These are phyloP conservation scores for Zaprionus lachaisei DNA, from an alignment of 1,140 invertebrate genomes.

Conservation along the genomic window DNA sequence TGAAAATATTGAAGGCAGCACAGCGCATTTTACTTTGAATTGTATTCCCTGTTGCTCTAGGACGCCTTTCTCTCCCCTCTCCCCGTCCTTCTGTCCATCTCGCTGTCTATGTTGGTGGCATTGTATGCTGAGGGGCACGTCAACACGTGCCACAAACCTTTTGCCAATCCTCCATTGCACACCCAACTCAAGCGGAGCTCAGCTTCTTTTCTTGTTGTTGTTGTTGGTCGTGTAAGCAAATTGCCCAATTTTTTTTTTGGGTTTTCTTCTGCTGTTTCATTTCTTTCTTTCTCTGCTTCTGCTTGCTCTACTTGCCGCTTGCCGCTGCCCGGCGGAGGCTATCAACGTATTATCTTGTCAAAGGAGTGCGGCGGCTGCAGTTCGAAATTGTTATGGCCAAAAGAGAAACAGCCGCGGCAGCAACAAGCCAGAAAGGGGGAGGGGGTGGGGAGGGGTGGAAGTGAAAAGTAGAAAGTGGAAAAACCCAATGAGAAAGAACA, in stretches of 20 bases:
- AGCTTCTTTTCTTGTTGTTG: constrained; percentile 43
- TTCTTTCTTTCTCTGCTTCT: constrained; percentile 17
- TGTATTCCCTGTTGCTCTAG: constrained; percentile 10
- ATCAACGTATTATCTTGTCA: constrained; percentile 82
- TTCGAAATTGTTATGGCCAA: constrained; percentile 72
- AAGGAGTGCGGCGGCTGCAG: constrained; percentile 66
- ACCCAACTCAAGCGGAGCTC: constrained; percentile 42
- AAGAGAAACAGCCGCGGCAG: constrained; percentile 58
- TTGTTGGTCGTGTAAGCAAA: constrained; percentile 78
- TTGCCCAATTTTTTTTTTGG: constrained; percentile 68
- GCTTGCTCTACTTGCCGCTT: too few species aligned
- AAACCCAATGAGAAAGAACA: constrained; percentile 40
- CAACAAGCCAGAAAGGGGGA: constrained; percentile 29
- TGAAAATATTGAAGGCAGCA: constrained; percentile 33
- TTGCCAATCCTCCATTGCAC: constrained; percentile 53
- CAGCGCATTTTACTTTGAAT: constrained; percentile 38
- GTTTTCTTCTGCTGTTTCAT: constrained; percentile 12
- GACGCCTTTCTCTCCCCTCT: background rate
- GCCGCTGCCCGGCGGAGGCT: constrained; percentile 34
- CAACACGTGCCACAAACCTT: constrained; percentile 77
- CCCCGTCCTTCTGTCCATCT: background rate
- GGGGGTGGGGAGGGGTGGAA: constrained; percentile 1
- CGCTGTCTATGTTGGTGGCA: background rate
- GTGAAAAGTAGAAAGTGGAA: constrained; percentile 25
- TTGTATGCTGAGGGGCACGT: constrained; percentile 33